Percentiles rank a stretch among this genome's conserved stretches.
phyloP scores from a whole-genome alignment of 2,888 invertebrate genomes.

The Eupithecia inturbata region DNA sequence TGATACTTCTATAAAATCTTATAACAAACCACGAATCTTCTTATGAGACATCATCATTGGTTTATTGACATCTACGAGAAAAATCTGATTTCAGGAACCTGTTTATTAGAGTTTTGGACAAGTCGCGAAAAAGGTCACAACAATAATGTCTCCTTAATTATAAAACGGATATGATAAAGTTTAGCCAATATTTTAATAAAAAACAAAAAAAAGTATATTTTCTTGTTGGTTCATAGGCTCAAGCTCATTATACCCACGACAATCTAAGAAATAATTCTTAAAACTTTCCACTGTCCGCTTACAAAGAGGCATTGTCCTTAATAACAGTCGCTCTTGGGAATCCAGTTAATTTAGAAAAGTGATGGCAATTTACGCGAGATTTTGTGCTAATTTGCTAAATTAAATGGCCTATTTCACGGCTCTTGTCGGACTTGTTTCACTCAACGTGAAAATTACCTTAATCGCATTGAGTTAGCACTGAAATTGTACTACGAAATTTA shows the following conservation, averaged over 20 bases:
- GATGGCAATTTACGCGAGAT: slow-evolving; percentile 39
- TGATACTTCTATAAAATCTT: neutral
- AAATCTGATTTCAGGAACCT: too few relatives aligned
- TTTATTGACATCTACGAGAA: too few relatives aligned
- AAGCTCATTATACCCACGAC: neutral
- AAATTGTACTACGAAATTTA: slow-evolving; percentile 5
- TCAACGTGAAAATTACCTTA: slow-evolving; percentile 21
- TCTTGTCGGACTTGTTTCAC: slow-evolving; percentile 22
- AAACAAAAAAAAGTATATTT: neutral
- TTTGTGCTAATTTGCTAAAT: slow-evolving; percentile 45
- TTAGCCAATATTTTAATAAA: neutral
- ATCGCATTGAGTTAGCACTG: slow-evolving; percentile 3
- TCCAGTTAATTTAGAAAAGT: slow-evolving; percentile 35
- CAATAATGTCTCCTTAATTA: too few relatives aligned
- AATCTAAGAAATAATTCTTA: neutral
- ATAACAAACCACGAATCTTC: neutral
- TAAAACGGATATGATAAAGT: neutral
- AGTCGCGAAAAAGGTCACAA: too few relatives aligned
- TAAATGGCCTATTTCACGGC: slow-evolving; percentile 39
- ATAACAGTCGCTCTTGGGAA: slow-evolving; percentile 36
- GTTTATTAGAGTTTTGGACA: too few relatives aligned
- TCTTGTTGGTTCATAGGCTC: neutral
- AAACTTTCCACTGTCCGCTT: slow-evolving; percentile 11
- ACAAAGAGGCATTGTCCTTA: slow-evolving; percentile 32
- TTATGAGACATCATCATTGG: neutral